These are phyloP conservation scores for Otus scops DNA, from an alignment of 2,797 vertebrate genomes.

Conservation along the genomic window DNA sequence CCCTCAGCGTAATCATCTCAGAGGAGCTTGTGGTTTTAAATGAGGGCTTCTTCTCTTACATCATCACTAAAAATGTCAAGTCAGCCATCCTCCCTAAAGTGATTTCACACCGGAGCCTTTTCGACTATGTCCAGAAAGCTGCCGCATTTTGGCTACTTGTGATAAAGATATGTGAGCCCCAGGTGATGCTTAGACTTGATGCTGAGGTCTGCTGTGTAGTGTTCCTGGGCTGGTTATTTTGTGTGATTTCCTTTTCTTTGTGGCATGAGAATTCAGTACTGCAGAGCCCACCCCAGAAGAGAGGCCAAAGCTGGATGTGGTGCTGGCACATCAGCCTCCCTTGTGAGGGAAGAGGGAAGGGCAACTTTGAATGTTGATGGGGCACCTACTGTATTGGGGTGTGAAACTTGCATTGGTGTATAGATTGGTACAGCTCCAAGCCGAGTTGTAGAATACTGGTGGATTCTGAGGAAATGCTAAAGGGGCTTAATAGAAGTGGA, in stretches of 20 bases:
- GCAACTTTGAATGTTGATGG: not conserved
- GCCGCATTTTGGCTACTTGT: not conserved
- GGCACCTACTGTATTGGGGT: not conserved
- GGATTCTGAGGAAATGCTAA: constrained; percentile 6
- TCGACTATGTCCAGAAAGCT: not conserved
- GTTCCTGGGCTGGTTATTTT: not conserved
- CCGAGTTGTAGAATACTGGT: not conserved
- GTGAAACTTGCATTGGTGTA: not conserved
- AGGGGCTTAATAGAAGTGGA: not conserved
- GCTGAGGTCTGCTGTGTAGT: not conserved
- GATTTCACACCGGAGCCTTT: not conserved
- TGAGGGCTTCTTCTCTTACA: not conserved
- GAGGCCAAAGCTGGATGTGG: not conserved
- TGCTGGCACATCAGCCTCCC: not conserved
- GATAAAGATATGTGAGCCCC: not conserved
- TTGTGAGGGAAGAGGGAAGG: not conserved
- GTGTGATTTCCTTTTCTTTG: not conserved
- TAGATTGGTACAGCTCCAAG: not conserved
- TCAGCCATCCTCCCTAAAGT: not conserved
- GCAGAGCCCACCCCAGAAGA: not conserved
- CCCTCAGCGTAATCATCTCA: not conserved
- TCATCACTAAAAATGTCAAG: not conserved
- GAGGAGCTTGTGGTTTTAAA: not conserved
- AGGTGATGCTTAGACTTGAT: not conserved
- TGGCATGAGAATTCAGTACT: not conserved